Evolutionary conservation across 2,888 invertebrate genomes (phyloP).

Genomic region (Neria commutata): DNA sequence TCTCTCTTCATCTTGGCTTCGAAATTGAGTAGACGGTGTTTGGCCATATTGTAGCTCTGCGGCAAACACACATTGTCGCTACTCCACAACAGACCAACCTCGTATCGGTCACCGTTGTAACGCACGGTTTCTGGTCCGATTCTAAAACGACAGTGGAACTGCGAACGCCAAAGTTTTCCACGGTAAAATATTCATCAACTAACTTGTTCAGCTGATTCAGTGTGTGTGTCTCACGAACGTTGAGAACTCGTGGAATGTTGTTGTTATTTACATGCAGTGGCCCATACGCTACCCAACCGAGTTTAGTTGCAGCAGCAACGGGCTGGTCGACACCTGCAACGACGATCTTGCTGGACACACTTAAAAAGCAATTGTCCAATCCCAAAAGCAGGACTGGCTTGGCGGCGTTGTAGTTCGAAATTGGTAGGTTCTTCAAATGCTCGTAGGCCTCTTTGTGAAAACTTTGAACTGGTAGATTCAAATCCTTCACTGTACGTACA

Average conservation of each 20-base stretch:
- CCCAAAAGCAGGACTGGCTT: conserved; percentile 5
- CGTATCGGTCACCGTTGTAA: conserved; percentile 13
- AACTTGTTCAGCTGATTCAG: conserved; percentile 6
- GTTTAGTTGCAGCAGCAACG: not conserved
- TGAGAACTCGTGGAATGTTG: too few species aligned
- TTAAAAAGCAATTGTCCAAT: not conserved
- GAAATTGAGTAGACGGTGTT: conserved; percentile 20
- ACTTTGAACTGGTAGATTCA: not conserved
- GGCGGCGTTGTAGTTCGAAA: not conserved
- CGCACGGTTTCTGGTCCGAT: conserved; percentile 15
- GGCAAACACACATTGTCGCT: conserved; percentile 13
- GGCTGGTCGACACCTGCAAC: not conserved
- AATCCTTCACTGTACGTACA: not conserved
- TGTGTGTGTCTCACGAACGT: not conserved
- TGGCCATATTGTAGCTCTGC: conserved; percentile 25
- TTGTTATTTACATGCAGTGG: not conserved
- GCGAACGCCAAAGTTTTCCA: conserved; percentile 18
- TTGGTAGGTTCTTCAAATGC: not conserved
- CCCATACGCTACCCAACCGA: not conserved
- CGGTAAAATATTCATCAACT: conserved; percentile 16
- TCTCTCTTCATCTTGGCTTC: conserved; percentile 25
- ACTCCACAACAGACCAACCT: conserved; percentile 28
- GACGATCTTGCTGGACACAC: not conserved
- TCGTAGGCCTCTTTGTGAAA: not conserved
- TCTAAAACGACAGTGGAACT: conserved; percentile 1